Evolutionary conservation across 2,888 invertebrate genomes (phyloP).

Genomic region (Scelioninae gen. 1): DNA sequence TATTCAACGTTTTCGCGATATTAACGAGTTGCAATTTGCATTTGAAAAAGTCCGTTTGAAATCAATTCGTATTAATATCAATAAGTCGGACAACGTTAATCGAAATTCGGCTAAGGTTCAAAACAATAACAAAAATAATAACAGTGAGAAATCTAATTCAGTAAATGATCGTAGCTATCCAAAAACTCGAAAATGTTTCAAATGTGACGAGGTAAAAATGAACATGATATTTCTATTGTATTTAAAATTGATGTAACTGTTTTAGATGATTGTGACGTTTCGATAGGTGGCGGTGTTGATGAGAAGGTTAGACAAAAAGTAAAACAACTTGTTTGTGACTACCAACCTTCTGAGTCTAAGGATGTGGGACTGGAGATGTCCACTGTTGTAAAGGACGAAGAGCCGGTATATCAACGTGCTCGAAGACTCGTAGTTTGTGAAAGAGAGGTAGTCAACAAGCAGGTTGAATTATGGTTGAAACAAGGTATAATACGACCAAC

Average conservation of each 20-base stretch:
- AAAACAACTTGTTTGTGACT: no score
- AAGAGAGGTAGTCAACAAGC: neutral
- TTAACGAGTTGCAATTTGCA: neutral
- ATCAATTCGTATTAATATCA: neutral
- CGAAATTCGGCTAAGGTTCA: neutral
- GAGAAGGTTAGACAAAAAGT: no score
- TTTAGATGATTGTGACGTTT: no score
- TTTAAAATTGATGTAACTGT: no score
- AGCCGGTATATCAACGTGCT: constrained; percentile 67
- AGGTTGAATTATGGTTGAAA: neutral
- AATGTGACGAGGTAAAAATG: neutral
- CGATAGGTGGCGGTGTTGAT: no score
- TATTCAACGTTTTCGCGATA: neutral
- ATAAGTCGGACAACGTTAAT: neutral
- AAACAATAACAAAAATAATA: no score
- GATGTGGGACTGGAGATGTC: constrained; percentile 46
- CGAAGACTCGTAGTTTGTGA: constrained; percentile 60
- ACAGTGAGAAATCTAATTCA: neutral
- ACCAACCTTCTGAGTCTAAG: no score
- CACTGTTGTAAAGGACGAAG: constrained; percentile 61
- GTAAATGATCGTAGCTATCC: neutral
- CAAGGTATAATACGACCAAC: constrained; percentile 9
- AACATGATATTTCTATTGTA: no score
- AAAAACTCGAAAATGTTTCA: neutral
- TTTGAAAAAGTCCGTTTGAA: neutral